Evolutionary conservation across 2,797 vertebrate genomes (phyloP).

Genomic region (Amphiprion clarkii): DNA sequence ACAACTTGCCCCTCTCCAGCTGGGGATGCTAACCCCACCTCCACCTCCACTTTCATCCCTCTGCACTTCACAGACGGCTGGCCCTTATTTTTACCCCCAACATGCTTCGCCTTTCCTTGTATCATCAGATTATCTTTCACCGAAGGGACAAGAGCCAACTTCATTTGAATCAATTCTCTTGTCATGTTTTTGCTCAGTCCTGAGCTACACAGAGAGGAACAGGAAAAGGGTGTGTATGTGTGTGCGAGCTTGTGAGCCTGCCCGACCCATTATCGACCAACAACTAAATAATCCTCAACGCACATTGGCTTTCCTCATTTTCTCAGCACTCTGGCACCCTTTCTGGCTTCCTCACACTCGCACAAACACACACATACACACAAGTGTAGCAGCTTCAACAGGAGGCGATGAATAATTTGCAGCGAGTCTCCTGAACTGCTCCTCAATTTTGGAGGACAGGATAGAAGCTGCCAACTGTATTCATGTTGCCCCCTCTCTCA

Average conservation of each 20-base stretch:
- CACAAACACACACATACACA: constrained; percentile 39
- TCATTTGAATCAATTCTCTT: constrained; percentile 27
- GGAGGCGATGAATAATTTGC: constrained; percentile 76
- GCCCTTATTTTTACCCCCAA: constrained; percentile 7
- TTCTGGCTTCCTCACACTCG: constrained; percentile 1
- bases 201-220: constrained; percentile 21
- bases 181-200: constrained; percentile 9
- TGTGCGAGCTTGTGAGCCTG: constrained; percentile 5
- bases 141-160: constrained; percentile 9
- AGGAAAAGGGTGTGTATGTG: constrained; percentile 15
- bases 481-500: constrained; percentile 13
- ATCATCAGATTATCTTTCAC: constrained; percentile 32
- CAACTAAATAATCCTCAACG: constrained; percentile 58
- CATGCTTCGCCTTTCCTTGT: constrained; percentile 3
- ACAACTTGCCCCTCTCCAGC: neutral
- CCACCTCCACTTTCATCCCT: neutral
- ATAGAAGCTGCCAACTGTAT: constrained; percentile 41
- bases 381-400: constrained; percentile 52
- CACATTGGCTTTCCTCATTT: constrained; percentile 45
- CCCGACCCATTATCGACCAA: constrained; percentile 59
- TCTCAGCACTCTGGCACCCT: constrained; percentile 20
- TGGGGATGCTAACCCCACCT: neutral
- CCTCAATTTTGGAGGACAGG: constrained; percentile 41
- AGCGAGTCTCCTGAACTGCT: constrained; percentile 51
- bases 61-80: constrained; percentile 10